Evolutionary conservation across 2,113 vertebrate species (phyloP), one percentile per base, ranked within the genome.

Genomic region (Caracal caracal): DNA sequence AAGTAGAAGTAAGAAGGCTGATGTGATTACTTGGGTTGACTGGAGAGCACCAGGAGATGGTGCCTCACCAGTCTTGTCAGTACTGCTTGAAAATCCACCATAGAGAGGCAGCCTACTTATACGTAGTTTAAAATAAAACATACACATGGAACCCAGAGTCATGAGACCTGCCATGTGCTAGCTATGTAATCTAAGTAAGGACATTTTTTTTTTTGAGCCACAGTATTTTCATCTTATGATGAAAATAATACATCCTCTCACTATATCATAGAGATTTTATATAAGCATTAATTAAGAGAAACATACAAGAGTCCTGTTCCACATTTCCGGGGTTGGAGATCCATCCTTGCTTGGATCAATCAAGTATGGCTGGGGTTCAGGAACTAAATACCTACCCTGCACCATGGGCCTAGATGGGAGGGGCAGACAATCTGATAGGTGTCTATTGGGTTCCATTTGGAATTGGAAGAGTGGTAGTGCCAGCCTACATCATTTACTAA

Each of bases 151-250:
- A 61, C 30, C 71, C 13, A 19, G n/a, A 91, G 84, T 80, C 49
- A 24, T 35, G 56, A 82, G 68, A 83, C 79, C 82, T 93, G 86
- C 59, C 71, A 92, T n/a, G 89, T 89, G 26, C 81, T 71, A 65
- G 79, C 80, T 88, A 9, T 75, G 20, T 95, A 76, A 95, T 81
- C 61, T 83, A 68, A 86, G 12, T 37, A 49, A 78, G 26, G 61
- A 83, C 8, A 30, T 28, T 85, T 71, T n/a, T 8, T 86, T 86
- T 63, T 95, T 79, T 93, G 78, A 91, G 66, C 24, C 71, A 61
- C n/a, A 49, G 63, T 83, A 75, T 79, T 90, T 94, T 53, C 30
- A 56, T 68, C 66, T 96, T 88, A 84, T 92, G 90, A 78, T 94
- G 37, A 85, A 47, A 86, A 59, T 33, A 53, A 65, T 85, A 47